Percentiles rank a stretch among this genome's conserved stretches.
phyloP scores from a whole-genome alignment of 2,888 invertebrate species.

The Drosophila ustulata region DNA sequence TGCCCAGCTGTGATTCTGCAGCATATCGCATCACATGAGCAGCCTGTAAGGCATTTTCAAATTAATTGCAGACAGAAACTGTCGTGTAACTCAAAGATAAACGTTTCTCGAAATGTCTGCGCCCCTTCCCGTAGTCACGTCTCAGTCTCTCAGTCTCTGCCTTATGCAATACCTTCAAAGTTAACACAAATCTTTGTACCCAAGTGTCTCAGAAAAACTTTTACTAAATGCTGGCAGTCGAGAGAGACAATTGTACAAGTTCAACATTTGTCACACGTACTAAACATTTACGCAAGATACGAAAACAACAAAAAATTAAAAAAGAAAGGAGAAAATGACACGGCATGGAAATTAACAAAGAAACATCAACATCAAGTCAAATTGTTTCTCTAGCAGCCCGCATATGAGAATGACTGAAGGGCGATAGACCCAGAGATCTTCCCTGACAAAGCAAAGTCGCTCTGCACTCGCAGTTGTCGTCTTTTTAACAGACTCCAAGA shows the following conservation, averaged over 20 bases:
- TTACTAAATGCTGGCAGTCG: slow-evolving; percentile 54
- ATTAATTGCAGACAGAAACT: slow-evolving; percentile 74
- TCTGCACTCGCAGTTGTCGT: slow-evolving; percentile 73
- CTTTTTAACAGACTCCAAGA: slow-evolving; percentile 64
- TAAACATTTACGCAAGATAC: slow-evolving; percentile 50
- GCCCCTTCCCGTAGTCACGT: not conserved
- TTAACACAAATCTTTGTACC: slow-evolving; percentile 47
- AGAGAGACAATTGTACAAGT: slow-evolving; percentile 71
- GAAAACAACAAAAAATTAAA: slow-evolving; percentile 16
- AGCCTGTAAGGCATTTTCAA: slow-evolving; percentile 59
- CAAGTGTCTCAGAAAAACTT: slow-evolving; percentile 46
- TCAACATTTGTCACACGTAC: slow-evolving; percentile 77
- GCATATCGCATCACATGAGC: slow-evolving; percentile 21
- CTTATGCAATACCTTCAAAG: slow-evolving; percentile 68
- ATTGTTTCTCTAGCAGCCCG: slow-evolving; percentile 60
- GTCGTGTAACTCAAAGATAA: slow-evolving; percentile 74
- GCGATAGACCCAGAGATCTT: slow-evolving; percentile 25
- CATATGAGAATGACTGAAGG: slow-evolving; percentile 32
- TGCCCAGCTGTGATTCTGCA: not conserved
- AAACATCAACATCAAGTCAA: slow-evolving; percentile 76
- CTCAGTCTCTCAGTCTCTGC: not conserved
- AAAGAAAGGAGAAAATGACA: slow-evolving; percentile 34
- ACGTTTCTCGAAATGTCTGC: slow-evolving; percentile 58
- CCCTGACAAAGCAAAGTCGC: slow-evolving; percentile 51
- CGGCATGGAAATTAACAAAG: slow-evolving; percentile 75